Conservation (phyloP, 1,140 invertebrate genomes). For the Trissolcus basalis region DNA sequence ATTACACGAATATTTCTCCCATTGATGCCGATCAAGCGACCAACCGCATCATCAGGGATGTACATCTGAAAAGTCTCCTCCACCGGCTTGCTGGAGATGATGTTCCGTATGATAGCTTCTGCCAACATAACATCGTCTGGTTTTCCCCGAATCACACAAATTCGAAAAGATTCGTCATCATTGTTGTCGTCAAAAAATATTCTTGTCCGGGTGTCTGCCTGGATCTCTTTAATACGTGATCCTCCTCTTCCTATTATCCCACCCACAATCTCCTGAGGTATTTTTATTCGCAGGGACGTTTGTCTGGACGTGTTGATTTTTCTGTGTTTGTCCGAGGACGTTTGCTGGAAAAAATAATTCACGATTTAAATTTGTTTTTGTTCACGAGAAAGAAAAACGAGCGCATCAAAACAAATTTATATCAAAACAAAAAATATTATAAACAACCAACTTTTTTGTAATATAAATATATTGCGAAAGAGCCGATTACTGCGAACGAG, state of each 20-base stretch:
- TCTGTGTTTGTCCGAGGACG: background rate
- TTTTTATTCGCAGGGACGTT: conserved; percentile 69
- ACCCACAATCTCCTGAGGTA: conserved; percentile 75
- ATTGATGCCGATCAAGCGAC: conserved; percentile 82
- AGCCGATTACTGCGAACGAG: too few species aligned
- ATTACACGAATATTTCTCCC: conserved; percentile 85
- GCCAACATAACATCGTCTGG: conserved; percentile 81
- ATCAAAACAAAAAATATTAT: too few species aligned
- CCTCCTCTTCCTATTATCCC: conserved; percentile 81
- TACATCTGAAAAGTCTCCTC: conserved; percentile 80
- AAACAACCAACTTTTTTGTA: too few species aligned
- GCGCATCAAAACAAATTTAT: too few species aligned
- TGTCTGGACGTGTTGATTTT: conserved; percentile 59
- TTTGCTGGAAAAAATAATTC: too few species aligned
- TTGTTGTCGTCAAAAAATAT: conserved; percentile 81
- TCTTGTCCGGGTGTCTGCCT: conserved; percentile 81
- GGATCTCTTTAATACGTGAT: conserved; percentile 82
- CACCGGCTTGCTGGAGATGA: conserved; percentile 81
- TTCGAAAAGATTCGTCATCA: conserved; percentile 63
- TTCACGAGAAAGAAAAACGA: too few species aligned
- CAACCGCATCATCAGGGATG: conserved; percentile 80
- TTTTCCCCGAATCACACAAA: conserved; percentile 82
- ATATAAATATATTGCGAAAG: too few species aligned
- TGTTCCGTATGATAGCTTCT: conserved; percentile 82
- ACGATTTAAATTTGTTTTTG: too few species aligned